Conservation (phyloP, 2,797 vertebrate species). For the Poeciliopsis infans region DNA sequence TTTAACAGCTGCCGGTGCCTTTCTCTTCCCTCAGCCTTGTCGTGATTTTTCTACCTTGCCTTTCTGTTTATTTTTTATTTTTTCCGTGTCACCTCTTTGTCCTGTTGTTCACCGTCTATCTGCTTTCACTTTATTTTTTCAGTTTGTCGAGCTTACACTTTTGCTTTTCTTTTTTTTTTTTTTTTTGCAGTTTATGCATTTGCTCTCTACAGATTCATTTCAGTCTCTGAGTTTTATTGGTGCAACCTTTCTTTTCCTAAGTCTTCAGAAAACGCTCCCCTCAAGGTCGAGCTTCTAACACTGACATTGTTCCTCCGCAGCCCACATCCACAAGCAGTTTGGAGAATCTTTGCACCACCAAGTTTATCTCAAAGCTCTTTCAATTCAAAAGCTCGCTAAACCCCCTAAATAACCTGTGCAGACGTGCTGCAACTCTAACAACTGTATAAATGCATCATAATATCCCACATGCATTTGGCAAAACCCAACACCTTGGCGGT, state of each 20-base stretch:
- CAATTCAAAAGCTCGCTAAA: constrained; percentile 35
- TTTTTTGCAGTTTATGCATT: constrained; percentile 40
- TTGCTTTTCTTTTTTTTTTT: constrained; percentile 11
- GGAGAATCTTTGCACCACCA: constrained; percentile 24
- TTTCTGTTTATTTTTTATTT: constrained; percentile 4
- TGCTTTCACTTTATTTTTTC: constrained; percentile 32
- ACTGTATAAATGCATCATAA: neutral
- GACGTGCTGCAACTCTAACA: constrained; percentile 22
- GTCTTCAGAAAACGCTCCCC: constrained; percentile 32
- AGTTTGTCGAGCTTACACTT: constrained; percentile 22
- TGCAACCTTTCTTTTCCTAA: constrained; percentile 34
- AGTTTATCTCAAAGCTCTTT: constrained; percentile 44
- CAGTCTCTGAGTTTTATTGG: constrained; percentile 17
- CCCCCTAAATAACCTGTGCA: constrained; percentile 11
- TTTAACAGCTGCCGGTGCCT: neutral
- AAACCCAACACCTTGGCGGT: constrained; percentile 27
- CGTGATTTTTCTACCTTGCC: constrained; percentile 24
- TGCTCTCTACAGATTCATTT: constrained; percentile 48
- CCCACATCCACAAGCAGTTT: constrained; percentile 34
- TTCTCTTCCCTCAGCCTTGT: constrained; percentile 24
- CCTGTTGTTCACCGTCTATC: constrained; percentile 42
- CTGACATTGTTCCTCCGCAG: constrained; percentile 38
- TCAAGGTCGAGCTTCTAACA: constrained; percentile 59
- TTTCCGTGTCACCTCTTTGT: constrained; percentile 12
- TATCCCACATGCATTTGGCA: constrained; percentile 3